phyloP scores from a whole-genome alignment of 2,888 invertebrate genomes.

The Acrobasis suavella region DNA sequence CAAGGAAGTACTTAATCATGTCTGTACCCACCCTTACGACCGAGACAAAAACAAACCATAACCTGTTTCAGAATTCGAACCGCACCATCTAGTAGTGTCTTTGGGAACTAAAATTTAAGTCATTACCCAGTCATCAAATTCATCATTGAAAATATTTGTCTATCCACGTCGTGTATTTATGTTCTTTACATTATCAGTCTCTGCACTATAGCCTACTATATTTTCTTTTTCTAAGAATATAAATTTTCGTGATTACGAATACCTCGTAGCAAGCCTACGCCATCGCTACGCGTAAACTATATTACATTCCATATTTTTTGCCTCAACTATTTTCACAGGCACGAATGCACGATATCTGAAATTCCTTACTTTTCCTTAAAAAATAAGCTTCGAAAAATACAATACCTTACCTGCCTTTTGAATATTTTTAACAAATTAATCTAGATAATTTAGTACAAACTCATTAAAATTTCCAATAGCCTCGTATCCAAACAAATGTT shows the following conservation, averaged over 20 bases:
- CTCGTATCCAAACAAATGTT: slow-evolving; percentile 3
- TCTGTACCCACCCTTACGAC: slow-evolving; percentile 21
- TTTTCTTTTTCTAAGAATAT: too few species aligned
- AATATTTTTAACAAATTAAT: too few species aligned
- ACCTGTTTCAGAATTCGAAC: slow-evolving; percentile 48
- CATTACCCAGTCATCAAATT: too few species aligned
- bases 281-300: background rate
- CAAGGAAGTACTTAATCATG: slow-evolving; percentile 83
- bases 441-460: background rate
- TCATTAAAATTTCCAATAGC: background rate
- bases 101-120: background rate
- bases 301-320: background rate
- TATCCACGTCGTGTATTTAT: too few species aligned
- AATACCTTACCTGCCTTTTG: too few species aligned
- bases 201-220: too few species aligned
- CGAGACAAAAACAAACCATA: slow-evolving; percentile 36
- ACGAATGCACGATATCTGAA: background rate
- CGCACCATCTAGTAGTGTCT: slow-evolving; percentile 61
- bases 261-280: slow-evolving; percentile 2
- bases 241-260: background rate
- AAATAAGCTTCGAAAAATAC: too few species aligned
- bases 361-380: background rate
- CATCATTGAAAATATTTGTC: too few species aligned
- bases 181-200: too few species aligned
- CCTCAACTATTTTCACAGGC: background rate